These are phyloP conservation scores for Acrobasis repandana DNA, from an alignment of 2,888 invertebrate genomes.

Conservation along the genomic window DNA sequence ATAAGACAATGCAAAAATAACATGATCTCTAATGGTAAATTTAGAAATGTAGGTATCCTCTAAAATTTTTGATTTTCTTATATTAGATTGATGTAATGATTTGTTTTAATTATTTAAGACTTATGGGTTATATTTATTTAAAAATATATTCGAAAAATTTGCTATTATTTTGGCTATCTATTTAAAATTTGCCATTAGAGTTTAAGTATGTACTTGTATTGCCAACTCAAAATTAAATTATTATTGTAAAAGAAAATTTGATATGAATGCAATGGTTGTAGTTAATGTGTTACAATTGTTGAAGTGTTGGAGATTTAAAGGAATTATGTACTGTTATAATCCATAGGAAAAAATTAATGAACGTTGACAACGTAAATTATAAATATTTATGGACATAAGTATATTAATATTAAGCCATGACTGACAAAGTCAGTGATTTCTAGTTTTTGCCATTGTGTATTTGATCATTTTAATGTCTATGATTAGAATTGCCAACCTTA, in stretches of 20 bases:
- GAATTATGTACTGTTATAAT: conserved; percentile 14
- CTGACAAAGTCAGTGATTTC: conserved; percentile 8
- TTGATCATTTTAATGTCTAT: neutral
- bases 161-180: neutral
- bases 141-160: neutral
- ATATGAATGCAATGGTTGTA: conserved; percentile 14
- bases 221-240: neutral
- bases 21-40: neutral
- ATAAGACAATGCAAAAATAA: neutral
- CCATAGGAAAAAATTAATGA: neutral
- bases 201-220: neutral
- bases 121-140: neutral
- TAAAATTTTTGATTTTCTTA: neutral
- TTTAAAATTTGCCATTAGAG: neutral
- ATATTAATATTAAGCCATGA: conserved; percentile 5
- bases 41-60: neutral
- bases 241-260: neutral
- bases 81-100: neutral
- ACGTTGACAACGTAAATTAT: conserved; percentile 13
- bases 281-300: conserved; percentile 17
- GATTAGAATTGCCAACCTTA: neutral
- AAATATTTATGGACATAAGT: conserved; percentile 15
- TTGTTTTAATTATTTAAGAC: too few relatives aligned
- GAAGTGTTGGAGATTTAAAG: conserved; percentile 5
- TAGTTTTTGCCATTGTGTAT: neutral